Conservation (phyloP, 2,888 invertebrate genomes). For the Drosophila niveifrons region DNA sequence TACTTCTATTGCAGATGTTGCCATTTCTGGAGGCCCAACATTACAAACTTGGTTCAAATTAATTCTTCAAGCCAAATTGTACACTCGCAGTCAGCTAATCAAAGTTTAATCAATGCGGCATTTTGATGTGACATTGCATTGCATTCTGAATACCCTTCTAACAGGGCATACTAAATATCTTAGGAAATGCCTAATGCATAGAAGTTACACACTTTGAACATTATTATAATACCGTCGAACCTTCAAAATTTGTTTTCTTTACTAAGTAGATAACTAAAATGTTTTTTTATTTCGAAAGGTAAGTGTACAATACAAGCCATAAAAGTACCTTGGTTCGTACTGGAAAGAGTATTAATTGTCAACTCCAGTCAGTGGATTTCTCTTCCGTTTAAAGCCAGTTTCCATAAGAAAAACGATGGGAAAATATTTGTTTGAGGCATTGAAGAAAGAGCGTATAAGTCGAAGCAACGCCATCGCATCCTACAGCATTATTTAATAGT, state of each 20-base stretch:
- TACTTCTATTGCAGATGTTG: constrained; percentile 53
- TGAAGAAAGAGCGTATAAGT: constrained; percentile 43
- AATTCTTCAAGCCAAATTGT: constrained; percentile 70
- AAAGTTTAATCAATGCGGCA: constrained; percentile 73
- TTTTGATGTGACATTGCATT: constrained; percentile 66
- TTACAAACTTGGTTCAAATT: constrained; percentile 64
- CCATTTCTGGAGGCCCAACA: constrained; percentile 55
- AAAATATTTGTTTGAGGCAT: constrained; percentile 50
- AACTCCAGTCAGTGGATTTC: neutral
- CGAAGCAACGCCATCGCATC: constrained; percentile 31
- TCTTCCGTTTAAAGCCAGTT: constrained; percentile 22
- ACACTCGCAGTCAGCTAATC: constrained; percentile 60
- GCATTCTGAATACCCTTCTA: constrained; percentile 24
- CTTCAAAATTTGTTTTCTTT: too few species aligned
- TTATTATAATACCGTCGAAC: too few species aligned
- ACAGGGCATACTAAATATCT: neutral
- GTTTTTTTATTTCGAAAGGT: too few species aligned
- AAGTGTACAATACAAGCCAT: neutral
- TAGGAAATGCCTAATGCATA: neutral
- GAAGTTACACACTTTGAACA: neutral
- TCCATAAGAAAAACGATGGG: constrained; percentile 58
- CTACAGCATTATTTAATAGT: constrained; percentile 16
- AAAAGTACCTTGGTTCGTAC: neutral
- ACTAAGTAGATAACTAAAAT: too few species aligned
- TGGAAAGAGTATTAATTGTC: constrained; percentile 21